Conservation (phyloP, 2,797 vertebrate genomes). For the Crax fasciolata region DNA sequence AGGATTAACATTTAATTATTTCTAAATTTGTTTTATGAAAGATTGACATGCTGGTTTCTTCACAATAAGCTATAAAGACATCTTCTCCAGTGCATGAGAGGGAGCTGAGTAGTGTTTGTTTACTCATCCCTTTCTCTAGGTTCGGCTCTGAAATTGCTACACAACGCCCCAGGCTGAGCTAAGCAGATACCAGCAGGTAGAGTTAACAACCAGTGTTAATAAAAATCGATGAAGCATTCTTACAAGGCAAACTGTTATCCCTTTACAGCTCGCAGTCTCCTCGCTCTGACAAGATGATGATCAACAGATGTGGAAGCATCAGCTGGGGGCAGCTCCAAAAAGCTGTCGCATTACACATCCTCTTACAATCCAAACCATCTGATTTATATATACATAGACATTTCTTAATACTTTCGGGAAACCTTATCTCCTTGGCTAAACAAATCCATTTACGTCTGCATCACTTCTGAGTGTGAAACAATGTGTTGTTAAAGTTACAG, state of each 20-base stretch:
- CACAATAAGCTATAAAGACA: not conserved
- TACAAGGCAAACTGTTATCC: constrained; percentile 21
- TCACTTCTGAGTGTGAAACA: not conserved
- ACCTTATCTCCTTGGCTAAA: constrained; percentile 25
- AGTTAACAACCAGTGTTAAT: constrained; percentile 14
- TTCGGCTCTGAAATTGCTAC: not conserved
- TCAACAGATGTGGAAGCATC: constrained; percentile 58
- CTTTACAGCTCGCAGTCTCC: constrained; percentile 34
- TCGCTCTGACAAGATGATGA: constrained; percentile 6
- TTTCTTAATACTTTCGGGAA: not conserved
- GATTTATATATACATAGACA: constrained; percentile 5
- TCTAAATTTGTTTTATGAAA: not conserved
- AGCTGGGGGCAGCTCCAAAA: constrained; percentile 20
- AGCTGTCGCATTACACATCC: not conserved
- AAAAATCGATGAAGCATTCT: constrained; percentile 34
- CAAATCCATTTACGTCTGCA: not conserved
- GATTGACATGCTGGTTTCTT: not conserved
- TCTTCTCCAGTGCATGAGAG: fast-evolving
- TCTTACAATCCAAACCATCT: not conserved
- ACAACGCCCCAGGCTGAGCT: not conserved
- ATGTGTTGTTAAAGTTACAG: not conserved
- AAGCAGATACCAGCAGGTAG: constrained; percentile 55
- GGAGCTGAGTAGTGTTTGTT: not conserved
- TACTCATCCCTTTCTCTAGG: not conserved
- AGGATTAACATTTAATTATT: not conserved